Conservation (phyloP, 2,888 invertebrate genomes). For the Rhopalosiphum nymphaeae region DNA sequence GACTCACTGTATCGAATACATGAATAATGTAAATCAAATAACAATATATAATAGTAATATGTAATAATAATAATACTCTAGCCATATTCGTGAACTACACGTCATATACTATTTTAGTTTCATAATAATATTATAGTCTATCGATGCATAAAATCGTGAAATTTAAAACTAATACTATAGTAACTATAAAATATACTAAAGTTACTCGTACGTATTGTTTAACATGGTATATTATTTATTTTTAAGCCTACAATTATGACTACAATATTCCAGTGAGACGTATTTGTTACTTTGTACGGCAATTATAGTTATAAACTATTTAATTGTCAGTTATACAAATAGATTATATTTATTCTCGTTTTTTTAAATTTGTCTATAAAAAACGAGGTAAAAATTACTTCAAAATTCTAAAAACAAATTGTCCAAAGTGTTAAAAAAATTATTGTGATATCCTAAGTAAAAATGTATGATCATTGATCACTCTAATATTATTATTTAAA, state of each 20-base stretch:
- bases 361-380: not conserved
- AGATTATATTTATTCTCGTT: not conserved
- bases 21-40: not conserved
- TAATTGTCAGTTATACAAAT: not conserved
- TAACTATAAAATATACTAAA: not conserved
- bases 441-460: not conserved
- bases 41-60: not conserved
- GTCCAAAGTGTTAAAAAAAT: not conserved
- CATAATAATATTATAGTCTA: not conserved
- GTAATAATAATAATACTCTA: not conserved
- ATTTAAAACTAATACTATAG: not conserved
- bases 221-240: not conserved
- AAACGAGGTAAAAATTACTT: not conserved
- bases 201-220: not conserved
- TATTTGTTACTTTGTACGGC: not conserved
- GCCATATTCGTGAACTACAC: not conserved
- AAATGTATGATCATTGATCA: not conserved
- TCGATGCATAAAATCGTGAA: not conserved
- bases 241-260: not conserved
- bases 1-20: not conserved
- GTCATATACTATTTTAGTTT: not conserved
- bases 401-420: not conserved
- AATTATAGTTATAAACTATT: not conserved
- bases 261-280: not conserved
- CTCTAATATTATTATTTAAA: not conserved